A percentile compares a stretch with the other conserved stretches of the same genome.
Evolutionary conservation across 2,797 vertebrate genomes (phyloP).

Genomic region (Coregonus ussuriensis): DNA sequence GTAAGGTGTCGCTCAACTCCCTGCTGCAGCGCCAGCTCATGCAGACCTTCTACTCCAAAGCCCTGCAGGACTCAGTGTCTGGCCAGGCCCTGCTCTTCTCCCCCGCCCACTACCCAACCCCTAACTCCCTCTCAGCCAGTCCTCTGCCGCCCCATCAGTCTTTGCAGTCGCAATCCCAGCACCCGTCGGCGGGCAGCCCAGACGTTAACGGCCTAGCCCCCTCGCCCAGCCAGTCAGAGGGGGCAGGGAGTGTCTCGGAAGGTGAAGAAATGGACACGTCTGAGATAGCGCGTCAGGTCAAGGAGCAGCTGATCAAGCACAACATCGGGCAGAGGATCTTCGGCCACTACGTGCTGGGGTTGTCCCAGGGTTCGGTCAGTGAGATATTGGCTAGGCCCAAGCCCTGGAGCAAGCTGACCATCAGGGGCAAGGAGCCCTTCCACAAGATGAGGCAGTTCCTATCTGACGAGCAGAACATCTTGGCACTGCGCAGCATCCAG

Average conservation of each 20-base stretch:
- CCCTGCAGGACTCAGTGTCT: constrained; percentile 84
- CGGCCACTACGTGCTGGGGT: constrained; percentile 88
- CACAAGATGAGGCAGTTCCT: constrained; percentile 95
- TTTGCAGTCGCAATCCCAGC: constrained; percentile 72
- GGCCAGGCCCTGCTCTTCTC: constrained; percentile 78
- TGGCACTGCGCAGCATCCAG: constrained; percentile 89
- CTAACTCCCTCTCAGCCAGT: constrained; percentile 76
- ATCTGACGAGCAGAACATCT: constrained; percentile 89
- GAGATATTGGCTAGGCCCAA: constrained; percentile 90
- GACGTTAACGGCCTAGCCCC: constrained; percentile 87
- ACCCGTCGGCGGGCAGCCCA: constrained; percentile 65
- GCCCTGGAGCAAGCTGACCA: constrained; percentile 91
- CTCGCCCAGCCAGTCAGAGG: constrained; percentile 87
- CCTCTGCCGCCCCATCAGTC: constrained; percentile 56
- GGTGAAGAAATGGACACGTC: constrained; percentile 89
- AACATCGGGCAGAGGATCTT: constrained; percentile 91
- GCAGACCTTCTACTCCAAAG: constrained; percentile 93
- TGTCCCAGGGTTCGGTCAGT: constrained; percentile 89
- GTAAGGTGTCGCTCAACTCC: constrained; percentile 90
- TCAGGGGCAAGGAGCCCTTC: constrained; percentile 90
- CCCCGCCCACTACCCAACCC: constrained; percentile 86
- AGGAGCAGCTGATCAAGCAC: constrained; percentile 93
- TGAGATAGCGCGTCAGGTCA: constrained; percentile 89
- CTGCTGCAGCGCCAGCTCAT: constrained; percentile 91
- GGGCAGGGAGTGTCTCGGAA: constrained; percentile 81